phyloP scores from a whole-genome alignment of 2,113 vertebrate genomes.

The Ondatra zibethicus region DNA sequence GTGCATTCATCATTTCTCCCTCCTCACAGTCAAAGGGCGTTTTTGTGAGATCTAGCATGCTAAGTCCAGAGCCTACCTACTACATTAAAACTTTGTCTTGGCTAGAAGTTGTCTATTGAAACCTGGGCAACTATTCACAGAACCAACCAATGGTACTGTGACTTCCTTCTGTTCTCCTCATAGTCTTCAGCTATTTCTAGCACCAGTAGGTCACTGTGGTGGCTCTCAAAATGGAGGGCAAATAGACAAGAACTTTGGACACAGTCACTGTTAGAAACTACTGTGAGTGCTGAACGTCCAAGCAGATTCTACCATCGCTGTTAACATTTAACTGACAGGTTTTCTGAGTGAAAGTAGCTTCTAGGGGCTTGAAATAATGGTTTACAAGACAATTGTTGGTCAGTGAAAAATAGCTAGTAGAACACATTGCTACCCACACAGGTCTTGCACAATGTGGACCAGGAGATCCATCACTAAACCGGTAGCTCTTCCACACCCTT shows the following conservation, averaged over 20 bases:
- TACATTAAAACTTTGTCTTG: not conserved
- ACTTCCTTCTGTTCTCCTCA: too few relatives aligned
- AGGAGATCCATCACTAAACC: too few relatives aligned
- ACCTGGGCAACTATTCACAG: not conserved
- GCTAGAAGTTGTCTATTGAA: not conserved
- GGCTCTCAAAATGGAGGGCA: not conserved
- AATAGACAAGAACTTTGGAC: not conserved
- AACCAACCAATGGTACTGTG: not conserved
- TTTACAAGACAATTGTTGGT: conserved; percentile 94
- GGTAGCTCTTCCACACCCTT: not conserved
- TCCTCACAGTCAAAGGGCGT: not conserved
- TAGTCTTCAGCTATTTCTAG: not conserved
- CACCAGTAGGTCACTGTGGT: not conserved
- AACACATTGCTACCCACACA: conserved; percentile 80
- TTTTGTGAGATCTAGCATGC: not conserved
- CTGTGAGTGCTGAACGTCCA: too few relatives aligned
- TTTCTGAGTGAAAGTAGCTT: conserved; percentile 82
- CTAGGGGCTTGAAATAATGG: conserved; percentile 94
- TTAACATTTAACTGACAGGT: not conserved
- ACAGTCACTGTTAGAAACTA: not conserved
- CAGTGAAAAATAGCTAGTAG: conserved; percentile 94
- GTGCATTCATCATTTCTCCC: not conserved
- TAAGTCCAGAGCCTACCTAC: not conserved
- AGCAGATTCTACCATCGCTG: too few relatives aligned
- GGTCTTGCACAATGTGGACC: not conserved